Evolutionary conservation across 2,888 invertebrate species (phyloP), one percentile per base, ranked within the genome.

Genomic region (Lydus trimaculatus): DNA sequence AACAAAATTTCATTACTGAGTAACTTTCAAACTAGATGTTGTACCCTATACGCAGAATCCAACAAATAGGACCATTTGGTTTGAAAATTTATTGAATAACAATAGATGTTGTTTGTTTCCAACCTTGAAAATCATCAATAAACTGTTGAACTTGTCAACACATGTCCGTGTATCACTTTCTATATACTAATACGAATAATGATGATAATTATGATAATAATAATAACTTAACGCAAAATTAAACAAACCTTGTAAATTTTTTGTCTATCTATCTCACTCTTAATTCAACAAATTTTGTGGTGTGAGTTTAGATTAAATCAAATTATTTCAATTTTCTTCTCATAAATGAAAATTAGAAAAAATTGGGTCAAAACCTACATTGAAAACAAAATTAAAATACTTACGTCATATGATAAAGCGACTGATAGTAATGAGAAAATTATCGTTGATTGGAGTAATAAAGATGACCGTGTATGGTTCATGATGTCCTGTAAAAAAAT

Each of bases 121-220:
- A 28, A 28, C 28, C 56, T 13, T 56, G 56, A 28, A 56, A 28
- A 23, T 11, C 11, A 17, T 48, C 25, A n/a, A 61, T 23, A 61
- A 13, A 20, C 6, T 13, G 17, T 31, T 59, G 8, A 60, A 33
- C 20, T 33, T 36, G 25, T 31, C 39, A 20, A 33, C 61, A 39
- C 13, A 23, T 36, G 61, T 36, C 61, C 61, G 39, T 28, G 61
- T 61, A 20, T 61, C 43, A 36, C 11, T 61, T 61, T 39, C 61
- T 36, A 61, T 61, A 39, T 15, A 36, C 25, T 31, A 61, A 31
- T 61, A 36, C 9, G 20, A 4, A 39, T 61, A 9, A 59, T 33
- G 15, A 59, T 33, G 7, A 59, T 20, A 31, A 59, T 39, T 1
- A 33, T 43, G 36, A 61, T n/a, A 36, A 39, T 61, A 17, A 61